Percentiles rank a stretch among this genome's conserved stretches.
Conservation (phyloP, 1,140 invertebrate genomes). For the Drosophila lacteicornis region DNA sequence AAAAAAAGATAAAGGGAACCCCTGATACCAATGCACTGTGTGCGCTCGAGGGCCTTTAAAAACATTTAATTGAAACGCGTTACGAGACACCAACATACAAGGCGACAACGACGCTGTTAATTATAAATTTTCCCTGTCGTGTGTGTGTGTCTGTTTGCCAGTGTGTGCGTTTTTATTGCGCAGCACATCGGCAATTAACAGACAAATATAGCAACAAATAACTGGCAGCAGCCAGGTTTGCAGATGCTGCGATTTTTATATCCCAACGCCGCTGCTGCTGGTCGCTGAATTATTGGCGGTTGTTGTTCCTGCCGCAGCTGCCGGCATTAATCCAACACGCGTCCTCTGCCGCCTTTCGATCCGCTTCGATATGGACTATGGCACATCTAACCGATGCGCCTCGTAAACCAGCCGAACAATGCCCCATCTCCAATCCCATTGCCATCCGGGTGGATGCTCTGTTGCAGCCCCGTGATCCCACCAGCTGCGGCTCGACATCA, state of each 20-base stretch:
- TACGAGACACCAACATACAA: conserved; percentile 30
- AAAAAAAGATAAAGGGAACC: background rate
- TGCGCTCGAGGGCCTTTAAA: conserved; percentile 19
- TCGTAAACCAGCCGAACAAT: conserved; percentile 69
- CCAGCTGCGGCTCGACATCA: conserved; percentile 2
- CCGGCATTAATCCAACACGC: conserved; percentile 65
- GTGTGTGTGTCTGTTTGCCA: conserved; percentile 1
- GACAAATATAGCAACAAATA: conserved; percentile 75
- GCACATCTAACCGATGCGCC: conserved; percentile 55
- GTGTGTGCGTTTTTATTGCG: conserved; percentile 61
- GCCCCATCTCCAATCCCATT: conserved; percentile 18
- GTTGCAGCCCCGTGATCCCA: conserved; percentile 5
- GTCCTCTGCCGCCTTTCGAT: background rate
- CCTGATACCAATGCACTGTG: background rate
- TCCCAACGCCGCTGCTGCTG: conserved; percentile 49
- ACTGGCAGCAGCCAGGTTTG: conserved; percentile 37
- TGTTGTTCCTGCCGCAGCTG: conserved; percentile 69
- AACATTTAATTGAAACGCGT: conserved; percentile 56
- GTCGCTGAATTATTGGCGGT: conserved; percentile 75
- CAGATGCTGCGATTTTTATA: conserved; percentile 77
- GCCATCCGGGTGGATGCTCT: conserved; percentile 30
- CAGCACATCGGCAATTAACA: conserved; percentile 74
- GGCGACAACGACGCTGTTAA: conserved; percentile 56
- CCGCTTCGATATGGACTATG: conserved; percentile 5
- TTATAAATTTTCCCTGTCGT: conserved; percentile 43